These are phyloP conservation scores for Pomatostomus ruficeps DNA, from an alignment of 2,113 vertebrate genomes.

Conservation along the genomic window DNA sequence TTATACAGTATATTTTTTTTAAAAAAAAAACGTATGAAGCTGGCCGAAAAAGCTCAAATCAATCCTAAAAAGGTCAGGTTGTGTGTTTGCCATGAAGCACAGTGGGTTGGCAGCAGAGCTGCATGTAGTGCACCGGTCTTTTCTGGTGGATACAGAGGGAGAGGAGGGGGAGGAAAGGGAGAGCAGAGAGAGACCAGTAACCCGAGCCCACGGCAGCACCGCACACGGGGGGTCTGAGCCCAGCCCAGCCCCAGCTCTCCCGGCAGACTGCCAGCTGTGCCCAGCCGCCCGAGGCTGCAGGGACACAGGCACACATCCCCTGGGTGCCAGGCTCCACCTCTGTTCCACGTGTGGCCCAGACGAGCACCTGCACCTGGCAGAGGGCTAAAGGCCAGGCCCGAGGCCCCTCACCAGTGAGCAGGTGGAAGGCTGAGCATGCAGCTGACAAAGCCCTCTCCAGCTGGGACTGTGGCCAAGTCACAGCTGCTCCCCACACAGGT, in stretches of 20 bases:
- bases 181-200: not conserved
- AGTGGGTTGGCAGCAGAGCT: conserved; percentile 14
- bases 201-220: not conserved
- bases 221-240: rapidly evolving
- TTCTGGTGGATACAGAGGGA: not conserved
- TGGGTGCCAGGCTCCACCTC: not conserved
- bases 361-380: not conserved
- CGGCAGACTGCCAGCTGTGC: not conserved
- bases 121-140: conserved; percentile 54
- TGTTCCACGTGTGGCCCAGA: rapidly evolving
- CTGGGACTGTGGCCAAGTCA: not conserved
- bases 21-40: not conserved
- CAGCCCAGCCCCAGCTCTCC: not conserved
- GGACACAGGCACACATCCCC: not conserved
- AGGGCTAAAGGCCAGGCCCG: not conserved
- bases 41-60: not conserved
- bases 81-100: conserved; percentile 30
- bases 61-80: conserved; percentile 26
- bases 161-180: not conserved
- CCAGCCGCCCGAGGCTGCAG: not conserved
- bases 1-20: conserved; percentile 33
- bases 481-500: not conserved
- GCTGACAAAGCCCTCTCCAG: not conserved
- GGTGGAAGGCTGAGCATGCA: not conserved
- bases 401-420: rapidly evolving